phyloP scores from a whole-genome alignment of 2,888 invertebrate genomes.

The Brachynemurus nebulosus region DNA sequence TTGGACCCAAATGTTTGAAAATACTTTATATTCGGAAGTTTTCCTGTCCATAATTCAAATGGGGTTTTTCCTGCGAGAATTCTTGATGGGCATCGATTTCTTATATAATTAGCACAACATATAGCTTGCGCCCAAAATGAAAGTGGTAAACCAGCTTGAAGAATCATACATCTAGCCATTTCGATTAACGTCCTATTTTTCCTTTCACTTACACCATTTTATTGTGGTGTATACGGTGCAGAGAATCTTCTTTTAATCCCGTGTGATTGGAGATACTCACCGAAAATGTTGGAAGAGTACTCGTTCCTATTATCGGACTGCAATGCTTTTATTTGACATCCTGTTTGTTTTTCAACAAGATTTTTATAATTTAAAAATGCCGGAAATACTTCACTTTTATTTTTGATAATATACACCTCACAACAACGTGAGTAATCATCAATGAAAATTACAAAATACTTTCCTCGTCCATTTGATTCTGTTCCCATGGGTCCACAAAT shows the following conservation, averaged over 20 bases:
- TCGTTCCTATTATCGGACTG: conserved; percentile 17
- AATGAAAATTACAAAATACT: conserved; percentile 14
- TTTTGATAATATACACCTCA: conserved; percentile 10
- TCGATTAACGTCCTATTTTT: conserved; percentile 24
- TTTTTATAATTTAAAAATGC: conserved; percentile 9
- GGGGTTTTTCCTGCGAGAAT: conserved; percentile 18
- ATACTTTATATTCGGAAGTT: conserved; percentile 17
- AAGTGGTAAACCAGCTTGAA: conserved; percentile 18
- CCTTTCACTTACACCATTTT: conserved; percentile 25
- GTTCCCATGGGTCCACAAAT: conserved; percentile 12
- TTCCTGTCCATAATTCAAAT: conserved; percentile 19
- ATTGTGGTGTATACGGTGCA: conserved; percentile 22
- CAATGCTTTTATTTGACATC: conserved; percentile 13
- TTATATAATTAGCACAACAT: conserved; percentile 22
- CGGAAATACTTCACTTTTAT: conserved; percentile 10
- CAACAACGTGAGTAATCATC: conserved; percentile 12
- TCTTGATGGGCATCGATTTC: conserved; percentile 23
- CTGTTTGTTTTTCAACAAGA: conserved; percentile 15
- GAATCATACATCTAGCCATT: conserved; percentile 21
- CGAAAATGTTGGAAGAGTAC: conserved; percentile 16
- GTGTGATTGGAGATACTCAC: conserved; percentile 13
- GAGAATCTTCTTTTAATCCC: conserved; percentile 22
- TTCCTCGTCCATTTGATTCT: conserved; percentile 12
- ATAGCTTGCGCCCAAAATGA: conserved; percentile 26
- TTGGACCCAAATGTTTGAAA: conserved; percentile 21